Evolutionary conservation across 2,888 invertebrate species (phyloP).

Genomic region (Suillia variegata): DNA sequence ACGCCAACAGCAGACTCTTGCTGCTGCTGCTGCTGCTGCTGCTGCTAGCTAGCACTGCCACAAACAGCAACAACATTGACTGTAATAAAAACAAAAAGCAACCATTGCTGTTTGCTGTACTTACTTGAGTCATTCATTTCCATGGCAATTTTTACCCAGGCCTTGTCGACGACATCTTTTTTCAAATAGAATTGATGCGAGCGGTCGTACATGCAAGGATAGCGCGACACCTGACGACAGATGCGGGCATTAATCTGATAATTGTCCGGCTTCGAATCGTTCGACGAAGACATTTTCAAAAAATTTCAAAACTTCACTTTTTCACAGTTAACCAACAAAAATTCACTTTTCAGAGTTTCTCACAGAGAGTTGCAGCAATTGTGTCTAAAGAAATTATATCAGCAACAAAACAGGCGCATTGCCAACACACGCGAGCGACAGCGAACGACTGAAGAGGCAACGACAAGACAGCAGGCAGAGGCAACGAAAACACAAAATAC

Average conservation of each 20-base stretch:
- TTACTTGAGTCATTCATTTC: slow-evolving; percentile 50
- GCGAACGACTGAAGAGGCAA: background rate
- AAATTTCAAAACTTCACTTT: no score
- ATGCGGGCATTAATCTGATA: slow-evolving; percentile 50
- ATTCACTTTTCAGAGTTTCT: no score
- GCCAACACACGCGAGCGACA: slow-evolving; percentile 6
- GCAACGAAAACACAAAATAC: background rate
- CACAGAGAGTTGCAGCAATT: no score
- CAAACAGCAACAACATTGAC: background rate
- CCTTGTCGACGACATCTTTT: slow-evolving; percentile 49
- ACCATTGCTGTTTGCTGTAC: no score
- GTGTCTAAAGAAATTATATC: no score
- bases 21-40: no score
- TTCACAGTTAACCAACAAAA: no score
- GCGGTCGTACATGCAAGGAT: slow-evolving; percentile 57
- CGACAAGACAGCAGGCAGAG: background rate
- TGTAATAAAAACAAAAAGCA: background rate
- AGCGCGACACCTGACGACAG: slow-evolving; percentile 47
- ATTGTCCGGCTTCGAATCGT: slow-evolving; percentile 40
- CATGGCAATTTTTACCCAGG: slow-evolving; percentile 52
- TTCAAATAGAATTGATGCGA: slow-evolving; percentile 46
- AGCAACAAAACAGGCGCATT: background rate
- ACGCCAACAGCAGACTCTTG: no score
- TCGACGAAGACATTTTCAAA: slow-evolving; percentile 3
- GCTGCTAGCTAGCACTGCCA: no score